These are phyloP conservation scores for Colaptes auratus DNA, from an alignment of 2,113 vertebrate genomes.

Conservation along the genomic window DNA sequence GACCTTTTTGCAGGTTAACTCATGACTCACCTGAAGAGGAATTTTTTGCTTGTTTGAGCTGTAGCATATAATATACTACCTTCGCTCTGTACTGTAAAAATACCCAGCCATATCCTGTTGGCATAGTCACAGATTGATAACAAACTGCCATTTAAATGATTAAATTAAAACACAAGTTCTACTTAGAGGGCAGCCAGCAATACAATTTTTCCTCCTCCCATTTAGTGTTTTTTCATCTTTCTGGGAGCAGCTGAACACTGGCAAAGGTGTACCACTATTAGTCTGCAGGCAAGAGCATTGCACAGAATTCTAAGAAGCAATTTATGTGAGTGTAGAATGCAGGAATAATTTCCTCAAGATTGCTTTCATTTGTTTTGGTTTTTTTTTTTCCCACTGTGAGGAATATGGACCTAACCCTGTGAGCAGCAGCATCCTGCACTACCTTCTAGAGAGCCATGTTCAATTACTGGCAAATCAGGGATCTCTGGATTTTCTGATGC, in stretches of 20 bases:
- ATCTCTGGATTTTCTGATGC: neutral
- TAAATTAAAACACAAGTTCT: neutral
- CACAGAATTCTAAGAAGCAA: neutral
- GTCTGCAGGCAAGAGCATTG: neutral
- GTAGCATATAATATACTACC: neutral
- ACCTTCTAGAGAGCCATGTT: neutral
- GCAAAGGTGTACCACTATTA: rapidly evolving
- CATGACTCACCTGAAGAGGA: neutral
- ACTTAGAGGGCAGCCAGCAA: neutral
- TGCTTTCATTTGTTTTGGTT: neutral
- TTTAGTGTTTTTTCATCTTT: neutral
- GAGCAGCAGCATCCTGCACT: neutral
- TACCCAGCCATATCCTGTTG: neutral
- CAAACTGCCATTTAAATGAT: neutral
- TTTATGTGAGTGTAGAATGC: neutral
- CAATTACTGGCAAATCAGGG: neutral
- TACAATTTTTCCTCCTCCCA: neutral
- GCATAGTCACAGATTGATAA: neutral
- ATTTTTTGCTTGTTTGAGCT: neutral
- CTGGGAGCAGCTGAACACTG: neutral
- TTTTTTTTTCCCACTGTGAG: neutral
- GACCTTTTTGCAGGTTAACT: neutral
- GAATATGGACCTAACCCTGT: neutral
- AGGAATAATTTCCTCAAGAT: neutral
- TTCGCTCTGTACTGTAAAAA: neutral